Conservation (phyloP, 2,888 invertebrate genomes). For the Coecobrya sp. region DNA sequence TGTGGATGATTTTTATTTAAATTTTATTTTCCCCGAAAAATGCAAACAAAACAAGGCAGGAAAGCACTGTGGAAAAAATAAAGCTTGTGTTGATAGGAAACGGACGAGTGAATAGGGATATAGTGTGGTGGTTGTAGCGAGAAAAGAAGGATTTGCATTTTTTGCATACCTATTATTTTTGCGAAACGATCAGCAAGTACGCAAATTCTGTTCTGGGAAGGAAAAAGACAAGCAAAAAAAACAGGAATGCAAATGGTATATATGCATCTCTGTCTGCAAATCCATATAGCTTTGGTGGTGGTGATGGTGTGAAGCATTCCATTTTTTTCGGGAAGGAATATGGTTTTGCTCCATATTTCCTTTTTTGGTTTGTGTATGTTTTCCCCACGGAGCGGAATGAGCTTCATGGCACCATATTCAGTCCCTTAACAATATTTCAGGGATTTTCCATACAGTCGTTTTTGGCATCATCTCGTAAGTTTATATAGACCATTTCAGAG, state of each 20-base stretch:
- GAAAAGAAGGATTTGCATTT: neutral
- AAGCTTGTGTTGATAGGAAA: neutral
- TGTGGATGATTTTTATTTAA: neutral
- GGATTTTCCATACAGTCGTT: conserved; percentile 53
- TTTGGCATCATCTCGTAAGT: neutral
- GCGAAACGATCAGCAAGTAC: neutral
- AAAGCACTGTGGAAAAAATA: neutral
- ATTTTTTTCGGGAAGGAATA: neutral
- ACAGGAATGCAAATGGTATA: neutral
- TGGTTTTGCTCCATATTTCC: neutral
- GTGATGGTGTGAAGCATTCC: neutral
- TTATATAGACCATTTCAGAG: neutral
- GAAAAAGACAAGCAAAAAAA: neutral
- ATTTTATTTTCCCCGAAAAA: neutral
- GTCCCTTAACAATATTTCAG: conserved; percentile 78
- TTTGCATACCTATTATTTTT: neutral
- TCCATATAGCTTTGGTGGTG: neutral
- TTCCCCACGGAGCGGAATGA: neutral
- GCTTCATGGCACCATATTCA: neutral
- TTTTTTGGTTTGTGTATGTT: neutral
- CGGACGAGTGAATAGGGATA: neutral
- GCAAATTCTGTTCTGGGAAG: neutral
- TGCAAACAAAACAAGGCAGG: neutral
- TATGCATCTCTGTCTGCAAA: neutral
- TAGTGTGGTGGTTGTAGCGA: neutral